A percentile compares a stretch with the other conserved stretches of the same genome.
phyloP scores from a whole-genome alignment of 2,888 invertebrate species.

The Phyllotreta cruciferae region DNA sequence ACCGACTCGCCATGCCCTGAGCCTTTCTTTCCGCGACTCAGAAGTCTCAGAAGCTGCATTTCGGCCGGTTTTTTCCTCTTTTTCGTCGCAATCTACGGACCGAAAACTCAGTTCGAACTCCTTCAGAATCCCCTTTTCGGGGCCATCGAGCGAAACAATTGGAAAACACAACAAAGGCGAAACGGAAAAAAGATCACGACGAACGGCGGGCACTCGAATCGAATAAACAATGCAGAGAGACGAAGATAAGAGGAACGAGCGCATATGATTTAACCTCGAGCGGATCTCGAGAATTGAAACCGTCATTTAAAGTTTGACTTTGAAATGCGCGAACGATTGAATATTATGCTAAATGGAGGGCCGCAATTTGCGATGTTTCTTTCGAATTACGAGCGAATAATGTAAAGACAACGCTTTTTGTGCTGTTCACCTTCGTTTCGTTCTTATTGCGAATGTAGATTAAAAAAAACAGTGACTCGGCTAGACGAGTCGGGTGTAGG shows the following conservation, averaged over 20 bases:
- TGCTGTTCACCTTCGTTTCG: no score
- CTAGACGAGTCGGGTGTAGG: conserved; percentile 1
- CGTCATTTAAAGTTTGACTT: neutral
- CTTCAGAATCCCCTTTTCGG: conserved; percentile 12
- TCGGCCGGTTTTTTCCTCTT: neutral
- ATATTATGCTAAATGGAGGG: neutral
- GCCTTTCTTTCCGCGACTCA: conserved; percentile 1
- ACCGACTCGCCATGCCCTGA: neutral
- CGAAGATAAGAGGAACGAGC: neutral
- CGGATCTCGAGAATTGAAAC: neutral
- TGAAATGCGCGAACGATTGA: neutral
- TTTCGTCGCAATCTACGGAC: neutral
- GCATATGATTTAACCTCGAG: neutral
- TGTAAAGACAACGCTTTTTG: no score
- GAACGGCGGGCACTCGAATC: conserved; percentile 8
- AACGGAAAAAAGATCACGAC: conserved; percentile 7
- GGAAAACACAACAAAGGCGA: conserved; percentile 23
- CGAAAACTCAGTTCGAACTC: conserved; percentile 2
- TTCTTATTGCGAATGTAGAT: no score
- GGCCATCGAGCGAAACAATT: conserved; percentile 16
- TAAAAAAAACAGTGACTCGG: conserved; percentile 1
- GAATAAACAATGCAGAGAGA: conserved; percentile 10
- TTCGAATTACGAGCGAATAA: no score
- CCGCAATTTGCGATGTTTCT: no score
- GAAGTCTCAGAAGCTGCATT: conserved; percentile 11